Percentiles rank a stretch among this genome's conserved stretches.
phyloP scores from a whole-genome alignment of 2,888 invertebrate genomes.

The Serrognathus titanus region DNA sequence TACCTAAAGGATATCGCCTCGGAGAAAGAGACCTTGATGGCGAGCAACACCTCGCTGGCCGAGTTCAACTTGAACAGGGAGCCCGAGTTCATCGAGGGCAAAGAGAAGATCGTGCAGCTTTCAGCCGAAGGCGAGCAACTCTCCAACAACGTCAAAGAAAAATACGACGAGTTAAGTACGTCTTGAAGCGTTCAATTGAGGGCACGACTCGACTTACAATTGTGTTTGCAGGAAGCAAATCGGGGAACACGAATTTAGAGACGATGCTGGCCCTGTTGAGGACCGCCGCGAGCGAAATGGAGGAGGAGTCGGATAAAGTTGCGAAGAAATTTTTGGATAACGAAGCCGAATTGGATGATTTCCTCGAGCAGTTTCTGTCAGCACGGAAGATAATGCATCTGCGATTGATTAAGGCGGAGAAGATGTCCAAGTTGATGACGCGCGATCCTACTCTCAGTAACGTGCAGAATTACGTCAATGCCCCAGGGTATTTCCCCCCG shows the following conservation, averaged over 20 bases:
- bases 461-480: constrained; percentile 40
- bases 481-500: constrained; percentile 43
- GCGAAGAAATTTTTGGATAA: constrained; percentile 78
- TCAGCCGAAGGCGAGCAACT: constrained; percentile 66
- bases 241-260: constrained; percentile 76
- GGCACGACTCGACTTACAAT: neutral
- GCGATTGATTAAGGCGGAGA: constrained; percentile 88
- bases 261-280: constrained; percentile 85
- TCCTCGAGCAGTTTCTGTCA: constrained; percentile 78
- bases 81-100: constrained; percentile 73
- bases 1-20: constrained; percentile 75
- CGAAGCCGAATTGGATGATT: constrained; percentile 72
- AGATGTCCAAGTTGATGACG: constrained; percentile 74
- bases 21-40: constrained; percentile 84
- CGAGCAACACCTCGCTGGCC: constrained; percentile 84
- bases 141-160: constrained; percentile 68
- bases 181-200: constrained; percentile 19
- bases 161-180: constrained; percentile 75
- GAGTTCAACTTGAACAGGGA: constrained; percentile 87
- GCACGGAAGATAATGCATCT: constrained; percentile 74
- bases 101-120: constrained; percentile 66
- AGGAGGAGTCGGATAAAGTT: constrained; percentile 85
- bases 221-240: constrained; percentile 63
- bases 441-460: constrained; percentile 37
- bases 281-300: constrained; percentile 87